Conservation (phyloP, 2,797 vertebrate genomes). For the Smutsia temminckii region DNA sequence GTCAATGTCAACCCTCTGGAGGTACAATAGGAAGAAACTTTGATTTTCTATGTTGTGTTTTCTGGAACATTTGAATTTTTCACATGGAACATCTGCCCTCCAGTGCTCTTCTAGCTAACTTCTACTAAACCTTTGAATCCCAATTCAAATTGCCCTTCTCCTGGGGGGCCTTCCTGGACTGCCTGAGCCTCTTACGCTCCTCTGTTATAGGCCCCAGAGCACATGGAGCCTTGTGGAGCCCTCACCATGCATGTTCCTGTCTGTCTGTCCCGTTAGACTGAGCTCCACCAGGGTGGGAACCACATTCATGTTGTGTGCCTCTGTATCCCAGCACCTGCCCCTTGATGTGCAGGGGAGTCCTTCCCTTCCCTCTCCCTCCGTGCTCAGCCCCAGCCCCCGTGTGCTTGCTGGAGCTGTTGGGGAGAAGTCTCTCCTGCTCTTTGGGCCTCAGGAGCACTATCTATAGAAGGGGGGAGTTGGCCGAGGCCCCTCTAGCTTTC, state of each 20-base stretch:
- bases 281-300: neutral
- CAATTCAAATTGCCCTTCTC: neutral
- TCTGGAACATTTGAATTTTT: neutral
- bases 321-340: neutral
- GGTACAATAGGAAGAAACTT: neutral
- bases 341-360: accelerated
- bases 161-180: neutral
- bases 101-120: neutral
- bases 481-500: neutral
- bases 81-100: neutral
- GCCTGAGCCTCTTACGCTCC: neutral
- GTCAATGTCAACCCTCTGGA: neutral
- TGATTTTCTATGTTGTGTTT: neutral
- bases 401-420: neutral
- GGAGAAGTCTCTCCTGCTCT: neutral
- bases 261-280: neutral
- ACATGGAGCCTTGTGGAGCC: neutral
- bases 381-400: neutral
- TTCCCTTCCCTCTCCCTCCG: neutral
- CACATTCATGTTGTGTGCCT: neutral
- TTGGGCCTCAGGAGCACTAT: neutral
- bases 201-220: neutral
- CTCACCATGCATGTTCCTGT: neutral
- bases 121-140: neutral
- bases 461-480: neutral